These are phyloP conservation scores for Bradysia coprophila DNA, from an alignment of 1,140 invertebrate species.

Conservation along the genomic window DNA sequence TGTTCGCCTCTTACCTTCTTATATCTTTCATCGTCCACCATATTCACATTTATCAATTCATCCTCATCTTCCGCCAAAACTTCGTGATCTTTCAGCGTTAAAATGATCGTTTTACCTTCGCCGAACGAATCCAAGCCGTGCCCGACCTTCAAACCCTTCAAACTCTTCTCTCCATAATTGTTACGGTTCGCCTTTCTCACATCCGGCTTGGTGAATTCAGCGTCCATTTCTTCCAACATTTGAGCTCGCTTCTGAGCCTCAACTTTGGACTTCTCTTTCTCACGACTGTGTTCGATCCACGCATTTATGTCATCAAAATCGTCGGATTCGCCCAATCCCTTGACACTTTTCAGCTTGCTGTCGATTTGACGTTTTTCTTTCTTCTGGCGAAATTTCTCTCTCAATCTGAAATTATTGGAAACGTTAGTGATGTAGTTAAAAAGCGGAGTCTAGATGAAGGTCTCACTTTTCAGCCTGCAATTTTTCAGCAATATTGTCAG, in stretches of 20 bases:
- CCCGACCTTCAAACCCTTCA: slow-evolving; percentile 73
- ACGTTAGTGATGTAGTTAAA: too few relatives aligned
- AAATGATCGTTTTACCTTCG: slow-evolving; percentile 70
- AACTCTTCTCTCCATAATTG: slow-evolving; percentile 45
- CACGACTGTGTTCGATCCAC: slow-evolving; percentile 73
- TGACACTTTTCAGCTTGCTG: slow-evolving; percentile 41
- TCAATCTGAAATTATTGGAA: too few relatives aligned
- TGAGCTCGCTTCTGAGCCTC: slow-evolving; percentile 83
- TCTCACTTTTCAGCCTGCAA: slow-evolving; percentile 64
- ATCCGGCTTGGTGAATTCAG: slow-evolving; percentile 77
- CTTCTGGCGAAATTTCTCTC: slow-evolving; percentile 53
- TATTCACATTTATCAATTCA: slow-evolving; percentile 89
- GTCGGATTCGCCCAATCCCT: slow-evolving; percentile 52
- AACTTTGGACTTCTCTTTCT: slow-evolving; percentile 59
- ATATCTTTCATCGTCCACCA: slow-evolving; percentile 82
- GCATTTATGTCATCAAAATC: slow-evolving; percentile 48
- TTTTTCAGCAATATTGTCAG: slow-evolving; percentile 61
- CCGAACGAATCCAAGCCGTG: slow-evolving; percentile 64
- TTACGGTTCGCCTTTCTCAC: slow-evolving; percentile 57
- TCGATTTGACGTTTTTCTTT: slow-evolving; percentile 70
- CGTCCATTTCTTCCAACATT: slow-evolving; percentile 85
- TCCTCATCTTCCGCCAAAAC: slow-evolving; percentile 80
- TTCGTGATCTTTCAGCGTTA: slow-evolving; percentile 87
- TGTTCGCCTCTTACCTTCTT: slow-evolving; percentile 53
- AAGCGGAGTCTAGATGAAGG: too few relatives aligned